These are phyloP conservation scores for Deladenus siricidicola DNA, from an alignment of 2,888 invertebrate species.

Conservation along the genomic window DNA sequence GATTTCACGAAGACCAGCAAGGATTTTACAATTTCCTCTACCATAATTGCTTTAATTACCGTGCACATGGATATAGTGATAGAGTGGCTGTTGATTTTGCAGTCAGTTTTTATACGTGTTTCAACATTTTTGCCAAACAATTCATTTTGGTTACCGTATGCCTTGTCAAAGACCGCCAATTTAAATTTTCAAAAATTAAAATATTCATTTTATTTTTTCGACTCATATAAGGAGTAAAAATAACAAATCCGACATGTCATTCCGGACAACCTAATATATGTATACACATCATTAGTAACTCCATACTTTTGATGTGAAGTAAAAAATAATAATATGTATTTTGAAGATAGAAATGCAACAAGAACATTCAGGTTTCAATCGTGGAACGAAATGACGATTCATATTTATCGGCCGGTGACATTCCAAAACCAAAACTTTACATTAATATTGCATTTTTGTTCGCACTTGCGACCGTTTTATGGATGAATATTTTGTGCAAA, in stretches of 20 bases:
- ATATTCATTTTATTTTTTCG: too few species aligned
- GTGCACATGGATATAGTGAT: conserved; percentile 45
- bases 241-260: too few species aligned
- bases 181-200: too few species aligned
- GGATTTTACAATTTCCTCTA: conserved; percentile 89
- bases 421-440: conserved; percentile 84
- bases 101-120: conserved; percentile 9
- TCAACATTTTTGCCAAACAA: too few species aligned
- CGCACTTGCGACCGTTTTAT: conserved; percentile 77
- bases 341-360: too few species aligned
- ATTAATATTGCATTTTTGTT: conserved; percentile 83
- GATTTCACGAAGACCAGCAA: conserved; percentile 58
- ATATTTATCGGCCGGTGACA: conserved; percentile 65
- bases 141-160: too few species aligned
- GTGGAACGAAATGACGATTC: conserved; percentile 68
- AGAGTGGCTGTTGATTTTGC: conserved; percentile 48
- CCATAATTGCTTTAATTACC: conserved; percentile 72
- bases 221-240: too few species aligned
- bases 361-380: conserved; percentile 82
- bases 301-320: too few species aligned
- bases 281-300: too few species aligned
- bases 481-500: conserved; percentile 77
- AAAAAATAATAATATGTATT: too few species aligned
- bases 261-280: too few species aligned
- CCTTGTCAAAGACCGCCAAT: too few species aligned